Evolutionary conservation across 2,113 vertebrate species (phyloP).

Genomic region (Glaucidium brasilianum): DNA sequence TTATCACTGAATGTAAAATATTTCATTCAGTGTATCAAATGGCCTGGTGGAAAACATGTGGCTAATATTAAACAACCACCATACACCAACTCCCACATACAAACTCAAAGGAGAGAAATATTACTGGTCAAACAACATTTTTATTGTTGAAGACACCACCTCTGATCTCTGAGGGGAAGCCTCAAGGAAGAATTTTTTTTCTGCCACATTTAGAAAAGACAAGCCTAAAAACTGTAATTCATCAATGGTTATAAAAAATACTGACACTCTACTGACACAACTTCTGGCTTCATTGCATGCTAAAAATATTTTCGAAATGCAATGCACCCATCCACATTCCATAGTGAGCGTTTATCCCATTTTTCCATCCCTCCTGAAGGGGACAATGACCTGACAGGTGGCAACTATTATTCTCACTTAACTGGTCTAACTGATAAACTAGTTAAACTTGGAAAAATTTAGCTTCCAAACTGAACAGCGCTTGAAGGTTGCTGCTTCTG

Average conservation of each 20-base stretch:
- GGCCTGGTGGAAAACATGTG: background rate
- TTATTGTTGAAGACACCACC: background rate
- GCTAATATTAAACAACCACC: background rate
- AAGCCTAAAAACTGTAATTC: background rate
- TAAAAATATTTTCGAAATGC: background rate
- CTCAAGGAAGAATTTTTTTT: background rate
- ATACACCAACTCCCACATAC: background rate
- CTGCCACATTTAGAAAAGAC: background rate
- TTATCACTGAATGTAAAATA: background rate
- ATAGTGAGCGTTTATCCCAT: background rate
- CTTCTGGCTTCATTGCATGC: background rate
- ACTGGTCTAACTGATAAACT: background rate
- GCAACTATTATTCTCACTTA: background rate
- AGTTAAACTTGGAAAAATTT: background rate
- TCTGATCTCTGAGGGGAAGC: background rate
- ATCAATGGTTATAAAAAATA: background rate
- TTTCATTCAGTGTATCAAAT: background rate
- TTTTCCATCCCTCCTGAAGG: background rate
- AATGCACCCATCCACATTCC: background rate
- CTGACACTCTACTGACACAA: background rate
- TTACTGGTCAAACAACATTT: background rate
- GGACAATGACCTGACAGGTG: background rate
- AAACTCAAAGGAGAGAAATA: background rate
- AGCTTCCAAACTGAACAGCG: background rate
- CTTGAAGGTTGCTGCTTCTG: background rate